Evolutionary conservation across 2,888 invertebrate genomes (phyloP).

Genomic region (Urechis unicinctus): DNA sequence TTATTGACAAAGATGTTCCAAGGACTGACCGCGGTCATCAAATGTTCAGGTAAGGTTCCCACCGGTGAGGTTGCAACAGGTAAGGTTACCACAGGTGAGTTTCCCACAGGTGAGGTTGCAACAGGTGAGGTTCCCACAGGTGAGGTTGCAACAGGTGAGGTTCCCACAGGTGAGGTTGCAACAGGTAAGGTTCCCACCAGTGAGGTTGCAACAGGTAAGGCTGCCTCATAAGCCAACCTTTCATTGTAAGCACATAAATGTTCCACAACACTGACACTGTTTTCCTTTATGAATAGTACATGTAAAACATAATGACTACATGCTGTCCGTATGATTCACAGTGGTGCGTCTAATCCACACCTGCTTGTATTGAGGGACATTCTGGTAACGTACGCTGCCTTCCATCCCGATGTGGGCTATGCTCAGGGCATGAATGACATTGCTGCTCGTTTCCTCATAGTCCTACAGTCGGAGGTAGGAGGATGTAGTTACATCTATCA

Average conservation of each 20-base stretch:
- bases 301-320: neutral
- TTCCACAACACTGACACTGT: too few species aligned
- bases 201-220: too few species aligned
- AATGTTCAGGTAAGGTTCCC: slow-evolving; percentile 42
- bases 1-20: slow-evolving; percentile 47
- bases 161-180: too few species aligned
- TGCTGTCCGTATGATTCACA: slow-evolving; percentile 3
- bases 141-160: too few species aligned
- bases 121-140: too few species aligned
- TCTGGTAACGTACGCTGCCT: slow-evolving; percentile 40
- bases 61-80: too few species aligned
- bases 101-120: too few species aligned
- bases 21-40: slow-evolving; percentile 42
- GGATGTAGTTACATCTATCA: too few species aligned
- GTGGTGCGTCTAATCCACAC: slow-evolving; percentile 29
- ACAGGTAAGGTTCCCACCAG: too few species aligned
- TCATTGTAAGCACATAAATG: too few species aligned
- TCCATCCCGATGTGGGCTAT: slow-evolving; percentile 41
- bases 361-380: slow-evolving; percentile 39
- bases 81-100: too few species aligned
- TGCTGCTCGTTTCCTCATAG: slow-evolving; percentile 40
- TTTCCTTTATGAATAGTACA: neutral
- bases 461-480: slow-evolving; percentile 49
- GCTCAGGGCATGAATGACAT: slow-evolving; percentile 52
- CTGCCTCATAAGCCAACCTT: too few species aligned